These are phyloP conservation scores for Brotula barbata DNA, from an alignment of 2,797 vertebrate species.

Conservation along the genomic window DNA sequence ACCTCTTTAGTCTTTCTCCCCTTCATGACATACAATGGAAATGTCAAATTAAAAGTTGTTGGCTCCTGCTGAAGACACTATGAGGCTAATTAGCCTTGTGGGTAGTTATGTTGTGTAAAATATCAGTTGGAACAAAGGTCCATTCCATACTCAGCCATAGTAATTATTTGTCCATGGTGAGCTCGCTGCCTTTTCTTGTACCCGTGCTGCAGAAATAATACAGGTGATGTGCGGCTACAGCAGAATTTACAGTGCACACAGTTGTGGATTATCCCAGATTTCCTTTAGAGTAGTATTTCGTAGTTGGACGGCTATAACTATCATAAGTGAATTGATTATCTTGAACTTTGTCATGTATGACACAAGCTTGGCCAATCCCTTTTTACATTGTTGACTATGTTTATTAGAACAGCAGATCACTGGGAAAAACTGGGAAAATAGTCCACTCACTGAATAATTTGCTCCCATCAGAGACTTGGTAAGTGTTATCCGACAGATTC, in stretches of 20 bases:
- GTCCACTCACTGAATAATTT: too few species aligned
- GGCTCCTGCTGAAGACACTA: slow-evolving; percentile 58
- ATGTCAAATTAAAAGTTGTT: slow-evolving; percentile 67
- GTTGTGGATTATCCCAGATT: background rate
- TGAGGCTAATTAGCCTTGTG: slow-evolving; percentile 70
- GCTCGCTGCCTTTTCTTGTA: slow-evolving; percentile 19
- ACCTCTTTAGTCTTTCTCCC: slow-evolving; percentile 36
- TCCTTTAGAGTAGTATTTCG: background rate
- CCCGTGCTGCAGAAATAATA: slow-evolving; percentile 1
- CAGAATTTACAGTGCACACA: background rate
- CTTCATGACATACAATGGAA: slow-evolving; percentile 59
- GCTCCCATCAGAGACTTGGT: too few species aligned
- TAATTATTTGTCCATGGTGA: slow-evolving; percentile 53
- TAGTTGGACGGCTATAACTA: slow-evolving; percentile 2
- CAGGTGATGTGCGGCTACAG: slow-evolving; percentile 6
- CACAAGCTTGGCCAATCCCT: too few species aligned
- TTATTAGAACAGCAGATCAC: too few species aligned
- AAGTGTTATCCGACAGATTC: too few species aligned
- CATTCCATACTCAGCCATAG: slow-evolving; percentile 41
- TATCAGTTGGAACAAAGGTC: slow-evolving; percentile 60
- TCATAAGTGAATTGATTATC: background rate
- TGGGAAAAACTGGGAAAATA: too few species aligned
- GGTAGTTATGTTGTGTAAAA: slow-evolving; percentile 56
- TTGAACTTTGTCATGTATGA: background rate
- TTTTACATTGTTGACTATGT: too few species aligned